Evolutionary conservation across 2,797 vertebrate species (phyloP), one percentile per base, ranked within the genome.

Genomic region (Diceros bicornis): DNA sequence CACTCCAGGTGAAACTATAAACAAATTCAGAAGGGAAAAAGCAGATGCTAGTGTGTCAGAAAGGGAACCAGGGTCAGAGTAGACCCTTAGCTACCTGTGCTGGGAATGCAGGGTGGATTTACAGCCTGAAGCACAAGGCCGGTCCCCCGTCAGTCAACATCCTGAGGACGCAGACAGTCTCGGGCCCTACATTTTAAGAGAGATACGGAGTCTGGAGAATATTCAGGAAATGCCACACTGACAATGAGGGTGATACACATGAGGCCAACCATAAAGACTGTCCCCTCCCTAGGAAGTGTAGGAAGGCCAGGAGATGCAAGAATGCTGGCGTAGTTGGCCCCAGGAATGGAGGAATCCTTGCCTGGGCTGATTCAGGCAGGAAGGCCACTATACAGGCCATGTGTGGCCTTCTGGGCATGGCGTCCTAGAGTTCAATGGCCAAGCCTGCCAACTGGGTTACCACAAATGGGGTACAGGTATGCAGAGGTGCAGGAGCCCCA

Each of bases 1-100:
- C 9, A 37, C 52, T 64, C 27, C 20, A 7, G 25, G 6, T n/a
- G 37, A 78, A 72, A 55, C n/a, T 6, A 79, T 37, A 79, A 94
- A 50, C 50, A 83, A 69, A 92, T 57, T 89, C 86, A 72, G 41
- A 25, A 82, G 41, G 77, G 81, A 69, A 62, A 92, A 89, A 83
- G 12, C 37, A 81, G 47, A 25, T 1, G 18, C 16, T 20, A 14
- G 13, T 2, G n/a, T 25, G 17, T 41, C 29, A 79, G 62, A 50
- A 68, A 55, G 47, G 64, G 52, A 50, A 10, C 7, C 3, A 0
- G n/a, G 1, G 32, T n/a, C n/a, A 72, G 74, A 59, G 62, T 0
- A 37, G 64, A 57, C 10, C 41, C 69, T 79, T 9, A 77, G 71
- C 21, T 25, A 6, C 34, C 25, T 23, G 17, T 25, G 23, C 13